A percentile compares a stretch with the other conserved stretches of the same genome.
Conservation (phyloP, 2,797 vertebrate genomes). For the Sardinella longiceps region DNA sequence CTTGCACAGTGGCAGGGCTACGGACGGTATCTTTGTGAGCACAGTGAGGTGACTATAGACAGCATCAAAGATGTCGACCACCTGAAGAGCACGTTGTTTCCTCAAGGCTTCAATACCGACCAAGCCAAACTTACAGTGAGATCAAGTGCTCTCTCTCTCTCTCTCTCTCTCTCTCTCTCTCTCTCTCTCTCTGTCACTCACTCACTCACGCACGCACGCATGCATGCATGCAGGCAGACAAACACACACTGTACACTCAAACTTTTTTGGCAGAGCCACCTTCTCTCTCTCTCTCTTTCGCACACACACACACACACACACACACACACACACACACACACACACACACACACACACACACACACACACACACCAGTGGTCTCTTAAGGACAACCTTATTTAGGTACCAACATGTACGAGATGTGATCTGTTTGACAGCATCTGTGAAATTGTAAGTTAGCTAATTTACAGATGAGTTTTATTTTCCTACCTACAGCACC, state of each 20-base stretch:
- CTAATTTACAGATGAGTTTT: not conserved
- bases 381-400: too few relatives aligned
- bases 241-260: not conserved
- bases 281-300: too few relatives aligned
- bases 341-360: too few relatives aligned
- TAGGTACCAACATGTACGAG: too few relatives aligned
- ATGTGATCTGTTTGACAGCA: not conserved
- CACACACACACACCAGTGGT: not conserved
- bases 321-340: too few relatives aligned
- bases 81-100: conserved; percentile 84
- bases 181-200: not conserved
- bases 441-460: not conserved
- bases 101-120: conserved; percentile 79
- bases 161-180: not conserved
- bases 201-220: not conserved
- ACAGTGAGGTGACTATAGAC: conserved; percentile 68
- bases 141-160: not conserved
- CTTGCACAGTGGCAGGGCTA: conserved; percentile 89
- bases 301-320: too few relatives aligned
- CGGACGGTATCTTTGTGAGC: conserved; percentile 79
- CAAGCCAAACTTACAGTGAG: conserved; percentile 76
- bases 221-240: not conserved
- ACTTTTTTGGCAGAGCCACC: too few relatives aligned
- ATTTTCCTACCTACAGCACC: not conserved
- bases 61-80: conserved; percentile 73